Conservation (phyloP, 2,888 invertebrate species). For the Melikaiella ostensackeni region DNA sequence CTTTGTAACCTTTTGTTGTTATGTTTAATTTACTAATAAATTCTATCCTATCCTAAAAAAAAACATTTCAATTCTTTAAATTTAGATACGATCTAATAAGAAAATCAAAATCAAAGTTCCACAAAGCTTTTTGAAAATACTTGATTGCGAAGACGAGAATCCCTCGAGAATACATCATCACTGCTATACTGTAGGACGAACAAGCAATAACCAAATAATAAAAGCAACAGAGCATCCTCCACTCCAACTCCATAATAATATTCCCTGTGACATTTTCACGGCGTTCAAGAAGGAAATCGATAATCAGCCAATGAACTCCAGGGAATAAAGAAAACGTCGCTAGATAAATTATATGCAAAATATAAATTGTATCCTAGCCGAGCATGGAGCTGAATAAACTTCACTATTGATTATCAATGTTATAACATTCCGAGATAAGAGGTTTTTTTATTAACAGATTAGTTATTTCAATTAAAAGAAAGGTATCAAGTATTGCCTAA, state of each 20-base stretch:
- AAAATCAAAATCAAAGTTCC: no score
- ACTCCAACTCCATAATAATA: background rate
- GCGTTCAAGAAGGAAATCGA: background rate
- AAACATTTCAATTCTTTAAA: no score
- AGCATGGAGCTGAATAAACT: background rate
- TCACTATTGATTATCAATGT: background rate
- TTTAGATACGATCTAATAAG: no score
- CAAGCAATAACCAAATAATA: constrained; percentile 7
- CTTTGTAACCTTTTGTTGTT: no score
- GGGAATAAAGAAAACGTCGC: background rate
- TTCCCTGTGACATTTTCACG: background rate
- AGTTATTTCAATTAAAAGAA: no score
- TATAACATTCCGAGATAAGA: background rate
- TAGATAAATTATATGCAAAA: background rate
- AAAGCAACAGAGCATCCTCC: background rate
- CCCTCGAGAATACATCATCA: background rate
- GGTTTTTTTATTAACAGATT: background rate
- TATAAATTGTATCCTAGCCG: background rate
- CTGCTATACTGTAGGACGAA: background rate
- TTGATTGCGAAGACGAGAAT: background rate
- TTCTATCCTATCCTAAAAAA: no score
- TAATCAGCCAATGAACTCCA: background rate
- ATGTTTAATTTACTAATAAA: no score
- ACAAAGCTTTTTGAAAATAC: background rate
- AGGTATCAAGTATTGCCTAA: background rate